Evolutionary conservation across 2,113 vertebrate genomes (phyloP), one percentile per base, ranked within the genome.

Genomic region (Poeciliopsis turrubarensis): DNA sequence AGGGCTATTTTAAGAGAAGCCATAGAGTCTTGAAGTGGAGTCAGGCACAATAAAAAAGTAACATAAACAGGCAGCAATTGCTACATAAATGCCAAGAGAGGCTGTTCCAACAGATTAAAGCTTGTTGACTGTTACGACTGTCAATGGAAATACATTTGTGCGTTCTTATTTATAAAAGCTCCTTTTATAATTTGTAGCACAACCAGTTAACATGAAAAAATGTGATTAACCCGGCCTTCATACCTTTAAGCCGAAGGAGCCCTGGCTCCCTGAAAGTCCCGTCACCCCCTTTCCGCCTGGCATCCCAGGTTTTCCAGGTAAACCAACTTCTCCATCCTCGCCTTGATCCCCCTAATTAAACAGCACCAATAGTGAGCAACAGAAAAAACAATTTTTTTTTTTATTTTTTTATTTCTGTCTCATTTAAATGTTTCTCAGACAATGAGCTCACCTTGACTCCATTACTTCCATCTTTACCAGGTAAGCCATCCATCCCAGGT

Each of bases 241-340:
- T 83, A 99, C 98, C 96, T 98, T 98, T 82, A 95, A 92, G 85
- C 98, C 98, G 86, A 96, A 95, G 69, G 93, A 95, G 67, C 98
- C 98, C 89, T 98, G 98, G 89, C 90, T 93, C 86, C 97, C 97
- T 0, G 96, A 97, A 61, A 97, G 95, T 66, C 98, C 97, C 0
- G 89, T 93, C 77, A 94, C 92, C 14, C 98, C 98, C 8, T 89
- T 87, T 73, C 92, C 94, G 67, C 97, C 98, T 85, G 78, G 93
- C 30, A 88, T 94, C 2, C 98, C 98, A 6, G 92, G 27, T 80
- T 93, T 95, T 31, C 97, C 98, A 4, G 79, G 47, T 32, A 91
- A 77, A 9, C 97, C 98, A 70, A 94, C 34, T 14, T 94, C 92
- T 72, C 96, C 97, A 27, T 99, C 97, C 0, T 95, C 94, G 41